Base-by-base conservation (phyloP, 1,140 invertebrate species). In the Bombus turneri region DNA sequence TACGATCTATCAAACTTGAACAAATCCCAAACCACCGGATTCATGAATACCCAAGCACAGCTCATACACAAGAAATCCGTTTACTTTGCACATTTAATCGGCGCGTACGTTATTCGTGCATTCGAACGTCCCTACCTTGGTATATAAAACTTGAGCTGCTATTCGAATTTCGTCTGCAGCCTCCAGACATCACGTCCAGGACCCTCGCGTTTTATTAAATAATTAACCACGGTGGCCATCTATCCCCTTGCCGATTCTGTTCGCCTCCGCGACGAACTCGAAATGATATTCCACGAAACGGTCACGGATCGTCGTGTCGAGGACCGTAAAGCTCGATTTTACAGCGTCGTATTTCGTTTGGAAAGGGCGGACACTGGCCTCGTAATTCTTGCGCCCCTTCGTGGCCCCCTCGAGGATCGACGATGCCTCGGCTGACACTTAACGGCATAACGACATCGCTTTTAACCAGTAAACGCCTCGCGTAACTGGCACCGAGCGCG, bases 381-480 rank as follows among this genome's bases (percentile, higher is more conserved):
- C 88, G 81, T 85, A 72, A 75, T 43, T 80, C 64, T 59, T 43
- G 39, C 41, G 18, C 53, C 43, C 41, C 12, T 34, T 31, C 31
- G 41, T 12, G 2, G 71, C 22, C 41, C 31, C 2, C 34, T 66
- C 31, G 77, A 43, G 76, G 69, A 78, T 37, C 62, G 77, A 71
- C 69, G 28, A 28, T 41, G 37, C 25, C 18, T 28, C 62, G 34
- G 74, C 34, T 34, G 83, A 74, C 86, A 72, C 85, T 90, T 83
- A 89, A 87, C 75, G 79, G 78, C 79, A 64, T 73, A 81, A 87
- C 85, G 86, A 87, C 89, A 76, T 90, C 75, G 79, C 74, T 83
- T 90, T 89, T 85, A 85, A 87, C 81, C 85, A 59, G 75, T 73
- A 66, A 89, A 89, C 81, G 79, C 31, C 39, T 15, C 64, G 22